Percentiles rank a stretch among this genome's conserved stretches.
phyloP scores from a whole-genome alignment of 2,113 vertebrate genomes.

The Syrmaticus mikado region DNA sequence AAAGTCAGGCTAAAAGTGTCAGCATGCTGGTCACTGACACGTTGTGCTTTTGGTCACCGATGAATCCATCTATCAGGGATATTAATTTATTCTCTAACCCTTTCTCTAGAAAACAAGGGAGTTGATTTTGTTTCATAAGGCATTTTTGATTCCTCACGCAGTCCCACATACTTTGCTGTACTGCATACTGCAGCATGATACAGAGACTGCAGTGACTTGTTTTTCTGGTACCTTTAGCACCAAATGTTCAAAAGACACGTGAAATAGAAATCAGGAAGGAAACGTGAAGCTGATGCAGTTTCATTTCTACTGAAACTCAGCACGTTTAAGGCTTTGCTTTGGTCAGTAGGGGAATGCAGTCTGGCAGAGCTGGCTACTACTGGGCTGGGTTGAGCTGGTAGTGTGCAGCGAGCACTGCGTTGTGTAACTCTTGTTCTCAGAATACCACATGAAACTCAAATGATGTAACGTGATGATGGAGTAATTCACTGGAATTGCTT shows the following conservation, averaged over 20 bases:
- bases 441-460: slow-evolving; percentile 17
- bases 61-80: background rate
- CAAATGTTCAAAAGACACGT: background rate
- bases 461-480: slow-evolving; percentile 6
- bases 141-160: background rate
- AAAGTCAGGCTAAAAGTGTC: background rate
- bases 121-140: background rate
- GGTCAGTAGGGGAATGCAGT: background rate
- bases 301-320: background rate
- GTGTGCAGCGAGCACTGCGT: background rate
- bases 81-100: background rate
- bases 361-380: background rate
- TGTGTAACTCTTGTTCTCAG: slow-evolving; percentile 37
- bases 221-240: background rate
- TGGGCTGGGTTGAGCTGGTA: background rate
- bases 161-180: accelerated
- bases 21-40: background rate
- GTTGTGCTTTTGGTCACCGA: background rate
- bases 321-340: background rate
- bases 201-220: background rate
- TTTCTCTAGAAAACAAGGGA: background rate
- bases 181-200: background rate
- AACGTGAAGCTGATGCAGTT: background rate
- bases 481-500: background rate
- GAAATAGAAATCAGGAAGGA: background rate